Conservation (phyloP, 2,113 vertebrate species). For the Galbula dea region DNA sequence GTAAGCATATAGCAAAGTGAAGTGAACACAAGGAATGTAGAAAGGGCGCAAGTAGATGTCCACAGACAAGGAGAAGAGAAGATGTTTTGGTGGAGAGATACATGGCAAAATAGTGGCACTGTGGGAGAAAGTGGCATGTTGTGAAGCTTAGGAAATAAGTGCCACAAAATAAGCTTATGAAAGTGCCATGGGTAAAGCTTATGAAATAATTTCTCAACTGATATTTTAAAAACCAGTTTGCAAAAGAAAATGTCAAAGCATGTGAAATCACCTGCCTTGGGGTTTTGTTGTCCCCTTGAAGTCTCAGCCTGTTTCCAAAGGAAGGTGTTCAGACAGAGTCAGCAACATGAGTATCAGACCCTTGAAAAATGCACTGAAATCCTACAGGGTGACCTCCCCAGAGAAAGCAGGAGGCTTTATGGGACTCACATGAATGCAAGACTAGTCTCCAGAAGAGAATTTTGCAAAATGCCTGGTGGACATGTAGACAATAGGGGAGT, state of each 20-base stretch:
- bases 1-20: neutral
- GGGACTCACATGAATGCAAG: neutral
- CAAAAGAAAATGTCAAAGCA: neutral
- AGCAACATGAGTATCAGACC: neutral
- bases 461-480: neutral
- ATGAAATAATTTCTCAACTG: neutral
- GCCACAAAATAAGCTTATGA: too few species aligned
- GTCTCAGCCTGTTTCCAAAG: neutral
- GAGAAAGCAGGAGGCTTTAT: neutral
- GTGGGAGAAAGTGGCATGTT: neutral
- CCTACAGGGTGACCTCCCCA: neutral
- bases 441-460: neutral
- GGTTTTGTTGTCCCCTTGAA: neutral
- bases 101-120: neutral
- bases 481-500: neutral
- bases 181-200: neutral
- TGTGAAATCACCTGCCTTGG: neutral
- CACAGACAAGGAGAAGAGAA: neutral
- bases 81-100: neutral
- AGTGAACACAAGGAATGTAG: neutral
- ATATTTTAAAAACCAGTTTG: neutral
- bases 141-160: too few species aligned
- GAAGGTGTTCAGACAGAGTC: neutral
- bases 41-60: neutral
- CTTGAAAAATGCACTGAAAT: neutral